These are phyloP conservation scores for Stenopsyche tienmushanensis DNA, from an alignment of 1,140 invertebrate species.

Conservation along the genomic window DNA sequence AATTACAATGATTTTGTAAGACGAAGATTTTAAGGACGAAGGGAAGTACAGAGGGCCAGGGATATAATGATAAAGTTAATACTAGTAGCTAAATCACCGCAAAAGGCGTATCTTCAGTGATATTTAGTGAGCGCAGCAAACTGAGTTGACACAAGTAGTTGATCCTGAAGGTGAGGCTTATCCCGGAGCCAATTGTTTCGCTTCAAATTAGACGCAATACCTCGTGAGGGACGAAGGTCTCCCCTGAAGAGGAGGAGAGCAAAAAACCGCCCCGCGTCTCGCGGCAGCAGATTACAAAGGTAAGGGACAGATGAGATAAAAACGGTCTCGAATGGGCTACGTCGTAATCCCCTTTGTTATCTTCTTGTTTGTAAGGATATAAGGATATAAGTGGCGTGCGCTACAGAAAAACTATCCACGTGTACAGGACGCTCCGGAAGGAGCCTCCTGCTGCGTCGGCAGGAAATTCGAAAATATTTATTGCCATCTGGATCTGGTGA, in stretches of 20 bases:
- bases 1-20: too few relatives aligned
- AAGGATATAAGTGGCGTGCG: background rate
- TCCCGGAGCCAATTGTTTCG: constrained; percentile 38
- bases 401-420: constrained; percentile 23
- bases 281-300: constrained; percentile 35
- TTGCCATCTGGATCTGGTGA: too few relatives aligned
- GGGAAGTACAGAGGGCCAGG: too few relatives aligned
- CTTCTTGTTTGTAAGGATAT: constrained; percentile 33
- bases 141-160: background rate
- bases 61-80: too few relatives aligned
- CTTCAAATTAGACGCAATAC: constrained; percentile 43
- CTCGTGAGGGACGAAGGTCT: constrained; percentile 40
- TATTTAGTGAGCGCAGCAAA: background rate
- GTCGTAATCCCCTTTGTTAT: constrained; percentile 37
- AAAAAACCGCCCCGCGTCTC: constrained; percentile 15
- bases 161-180: constrained; percentile 36
- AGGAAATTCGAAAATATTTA: constrained; percentile 21
- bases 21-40: too few relatives aligned
- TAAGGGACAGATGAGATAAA: constrained; percentile 40
- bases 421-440: constrained; percentile 15
- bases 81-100: background rate
- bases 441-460: constrained; percentile 12
- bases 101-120: background rate
- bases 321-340: constrained; percentile 28
- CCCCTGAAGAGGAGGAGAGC: background rate